Evolutionary conservation across 2,888 invertebrate genomes (phyloP).

Genomic region (Itoplectis maculator): DNA sequence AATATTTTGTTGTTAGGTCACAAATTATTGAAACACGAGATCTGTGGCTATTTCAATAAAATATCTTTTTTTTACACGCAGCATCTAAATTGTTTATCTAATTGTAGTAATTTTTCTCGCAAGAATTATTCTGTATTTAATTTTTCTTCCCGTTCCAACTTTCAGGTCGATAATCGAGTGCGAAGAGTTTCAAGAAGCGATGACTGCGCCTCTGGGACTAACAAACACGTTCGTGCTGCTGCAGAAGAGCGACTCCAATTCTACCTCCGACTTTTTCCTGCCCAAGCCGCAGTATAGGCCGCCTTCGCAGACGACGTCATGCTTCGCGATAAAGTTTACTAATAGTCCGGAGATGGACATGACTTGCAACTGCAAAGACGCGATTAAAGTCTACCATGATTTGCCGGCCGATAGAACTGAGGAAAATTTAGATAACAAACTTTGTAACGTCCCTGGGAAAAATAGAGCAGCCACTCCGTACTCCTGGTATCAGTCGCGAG

Average conservation of each 20-base stretch:
- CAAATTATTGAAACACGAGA: too few species aligned
- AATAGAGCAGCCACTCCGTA: constrained; percentile 68
- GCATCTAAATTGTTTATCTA: background rate
- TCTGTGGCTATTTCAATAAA: too few species aligned
- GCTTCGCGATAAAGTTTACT: constrained; percentile 77
- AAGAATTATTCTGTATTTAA: background rate
- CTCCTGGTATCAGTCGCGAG: constrained; percentile 82
- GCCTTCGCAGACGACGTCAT: constrained; percentile 67
- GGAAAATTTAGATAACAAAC: constrained; percentile 53
- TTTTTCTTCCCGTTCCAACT: background rate
- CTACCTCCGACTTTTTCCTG: constrained; percentile 79
- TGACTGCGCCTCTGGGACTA: constrained; percentile 78
- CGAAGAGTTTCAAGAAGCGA: constrained; percentile 80
- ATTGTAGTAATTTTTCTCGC: background rate
- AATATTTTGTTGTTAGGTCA: constrained; percentile 3
- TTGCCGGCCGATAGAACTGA: constrained; percentile 61
- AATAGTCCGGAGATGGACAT: constrained; percentile 68
- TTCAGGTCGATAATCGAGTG: constrained; percentile 81
- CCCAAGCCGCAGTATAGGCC: constrained; percentile 80
- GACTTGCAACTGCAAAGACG: constrained; percentile 75
- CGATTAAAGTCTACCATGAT: constrained; percentile 78
- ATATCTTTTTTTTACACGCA: too few species aligned
- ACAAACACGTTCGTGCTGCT: constrained; percentile 83
- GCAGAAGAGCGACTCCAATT: constrained; percentile 78
- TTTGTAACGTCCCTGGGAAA: constrained; percentile 44